These are phyloP conservation scores for Hippocampus mohnikei DNA, from an alignment of 2,113 vertebrate species.

Conservation along the genomic window DNA sequence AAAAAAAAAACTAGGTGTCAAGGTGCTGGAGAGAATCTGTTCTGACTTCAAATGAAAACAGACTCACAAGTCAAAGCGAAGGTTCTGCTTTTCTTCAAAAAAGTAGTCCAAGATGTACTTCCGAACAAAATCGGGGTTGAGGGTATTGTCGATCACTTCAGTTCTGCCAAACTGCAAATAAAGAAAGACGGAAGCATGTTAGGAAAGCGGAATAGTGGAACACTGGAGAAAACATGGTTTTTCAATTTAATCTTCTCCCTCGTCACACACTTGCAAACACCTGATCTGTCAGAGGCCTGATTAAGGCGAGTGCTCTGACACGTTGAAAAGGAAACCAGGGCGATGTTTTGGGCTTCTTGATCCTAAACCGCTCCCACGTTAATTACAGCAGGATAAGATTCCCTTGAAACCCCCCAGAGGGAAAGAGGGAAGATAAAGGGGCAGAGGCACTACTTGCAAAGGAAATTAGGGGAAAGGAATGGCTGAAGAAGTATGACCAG, in stretches of 20 bases:
- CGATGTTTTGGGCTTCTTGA: constrained; percentile 35
- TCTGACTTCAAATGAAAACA: constrained; percentile 15
- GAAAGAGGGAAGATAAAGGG: constrained; percentile 23
- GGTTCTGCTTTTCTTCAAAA: constrained; percentile 93
- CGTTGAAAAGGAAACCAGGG: constrained; percentile 17
- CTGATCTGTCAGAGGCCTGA: constrained; percentile 24
- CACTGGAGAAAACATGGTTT: constrained; percentile 3
- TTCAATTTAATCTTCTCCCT: not conserved
- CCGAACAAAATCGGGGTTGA: constrained; percentile 90
- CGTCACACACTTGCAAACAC: not conserved
- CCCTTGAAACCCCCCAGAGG: constrained; percentile 29
- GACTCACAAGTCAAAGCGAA: constrained; percentile 96
- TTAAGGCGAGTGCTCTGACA: constrained; percentile 40
- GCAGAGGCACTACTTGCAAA: constrained; percentile 15
- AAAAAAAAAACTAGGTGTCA: not conserved
- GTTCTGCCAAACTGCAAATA: constrained; percentile 86
- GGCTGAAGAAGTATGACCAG: not conserved
- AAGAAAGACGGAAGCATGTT: constrained; percentile 20
- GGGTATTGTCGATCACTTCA: constrained; percentile 90
- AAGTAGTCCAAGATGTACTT: constrained; percentile 94
- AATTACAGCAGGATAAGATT: constrained; percentile 49
- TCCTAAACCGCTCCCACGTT: constrained; percentile 42
- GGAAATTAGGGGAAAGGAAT: constrained; percentile 3
- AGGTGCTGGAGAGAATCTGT: not conserved
- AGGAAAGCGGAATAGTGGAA: constrained; percentile 20